A percentile compares a stretch with the other conserved stretches of the same genome.
Conservation (phyloP, 1,140 invertebrate species). For the Trypoxylus dichotomus region DNA sequence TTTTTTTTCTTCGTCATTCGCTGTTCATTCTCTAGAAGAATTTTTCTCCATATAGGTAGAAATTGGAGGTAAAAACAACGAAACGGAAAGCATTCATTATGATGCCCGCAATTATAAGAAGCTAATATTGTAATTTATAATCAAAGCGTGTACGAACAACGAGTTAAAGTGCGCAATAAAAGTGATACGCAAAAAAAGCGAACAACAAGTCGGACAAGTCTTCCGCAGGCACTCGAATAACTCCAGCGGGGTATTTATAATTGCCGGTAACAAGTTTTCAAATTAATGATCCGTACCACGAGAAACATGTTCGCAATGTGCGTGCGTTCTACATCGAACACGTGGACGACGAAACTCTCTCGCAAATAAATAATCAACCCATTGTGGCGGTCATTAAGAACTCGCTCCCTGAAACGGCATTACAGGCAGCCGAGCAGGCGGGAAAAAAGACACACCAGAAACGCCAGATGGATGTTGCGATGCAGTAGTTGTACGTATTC, state of each 20-base stretch:
- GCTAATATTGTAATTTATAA: slow-evolving; percentile 16
- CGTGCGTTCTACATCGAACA: slow-evolving; percentile 12
- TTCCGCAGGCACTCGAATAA: not conserved
- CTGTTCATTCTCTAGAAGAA: not conserved
- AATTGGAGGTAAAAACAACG: not conserved
- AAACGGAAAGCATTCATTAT: slow-evolving; percentile 14
- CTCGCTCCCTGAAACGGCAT: slow-evolving; percentile 2
- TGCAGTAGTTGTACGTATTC: not conserved
- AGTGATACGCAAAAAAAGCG: not conserved
- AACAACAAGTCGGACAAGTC: not conserved
- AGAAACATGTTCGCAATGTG: slow-evolving; percentile 2
- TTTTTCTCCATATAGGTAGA: not conserved
- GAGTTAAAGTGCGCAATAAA: slow-evolving; percentile 14
- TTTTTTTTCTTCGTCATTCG: not conserved
- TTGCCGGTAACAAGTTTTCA: slow-evolving; percentile 19
- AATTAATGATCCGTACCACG: slow-evolving; percentile 17
- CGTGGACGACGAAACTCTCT: slow-evolving; percentile 7
- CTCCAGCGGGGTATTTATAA: slow-evolving; percentile 16
- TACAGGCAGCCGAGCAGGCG: not conserved
- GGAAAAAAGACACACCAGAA: not conserved
- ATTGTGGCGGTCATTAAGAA: slow-evolving; percentile 13
- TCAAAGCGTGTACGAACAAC: slow-evolving; percentile 9
- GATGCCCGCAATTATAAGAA: slow-evolving; percentile 12
- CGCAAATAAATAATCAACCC: slow-evolving; percentile 19
- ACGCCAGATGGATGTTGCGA: not conserved